Percentiles rank a stretch among this genome's conserved stretches.
phyloP scores from a whole-genome alignment of 35 echinoderm and acorn worm genomes.

The Strongylocentrotus purpuratus region DNA sequence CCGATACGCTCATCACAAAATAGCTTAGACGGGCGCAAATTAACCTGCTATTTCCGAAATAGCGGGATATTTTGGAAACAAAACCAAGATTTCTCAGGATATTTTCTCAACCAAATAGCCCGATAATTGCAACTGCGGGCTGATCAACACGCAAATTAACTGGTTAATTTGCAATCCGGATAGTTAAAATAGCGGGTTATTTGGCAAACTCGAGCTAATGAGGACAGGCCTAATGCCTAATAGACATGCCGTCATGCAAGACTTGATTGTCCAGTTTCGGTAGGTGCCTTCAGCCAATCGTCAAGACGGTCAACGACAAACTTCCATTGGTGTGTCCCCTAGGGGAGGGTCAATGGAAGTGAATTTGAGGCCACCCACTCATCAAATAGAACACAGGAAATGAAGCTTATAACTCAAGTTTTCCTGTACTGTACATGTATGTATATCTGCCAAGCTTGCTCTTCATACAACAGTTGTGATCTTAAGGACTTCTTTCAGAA shows the following conservation, averaged over 20 bases:
- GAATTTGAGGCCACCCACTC: not conserved
- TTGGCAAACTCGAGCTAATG: too few relatives aligned
- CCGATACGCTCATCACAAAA: too few relatives aligned
- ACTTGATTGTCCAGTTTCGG: not conserved
- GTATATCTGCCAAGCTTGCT: not conserved
- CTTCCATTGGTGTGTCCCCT: not conserved
- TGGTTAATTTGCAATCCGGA: too few relatives aligned
- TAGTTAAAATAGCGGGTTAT: too few relatives aligned
- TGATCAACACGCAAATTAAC: too few relatives aligned
- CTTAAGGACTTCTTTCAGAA: too few relatives aligned
- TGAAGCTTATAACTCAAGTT: not conserved
- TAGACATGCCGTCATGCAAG: not conserved
- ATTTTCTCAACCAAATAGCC: too few relatives aligned
- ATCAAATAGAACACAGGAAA: constrained; percentile 21
- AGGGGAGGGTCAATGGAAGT: not conserved
- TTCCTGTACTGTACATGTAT: not conserved
- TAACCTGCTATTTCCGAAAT: too few relatives aligned
- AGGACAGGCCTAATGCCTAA: not conserved
- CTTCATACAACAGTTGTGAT: not conserved
- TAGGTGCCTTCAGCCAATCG: not conserved
- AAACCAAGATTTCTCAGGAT: too few relatives aligned
- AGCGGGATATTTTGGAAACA: too few relatives aligned
- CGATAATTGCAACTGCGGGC: too few relatives aligned
- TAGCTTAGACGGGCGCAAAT: too few relatives aligned
- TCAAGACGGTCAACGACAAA: not conserved